Base-by-base conservation (phyloP, 64 coral and sea anemone species). In the Montipora sp. region DNA sequence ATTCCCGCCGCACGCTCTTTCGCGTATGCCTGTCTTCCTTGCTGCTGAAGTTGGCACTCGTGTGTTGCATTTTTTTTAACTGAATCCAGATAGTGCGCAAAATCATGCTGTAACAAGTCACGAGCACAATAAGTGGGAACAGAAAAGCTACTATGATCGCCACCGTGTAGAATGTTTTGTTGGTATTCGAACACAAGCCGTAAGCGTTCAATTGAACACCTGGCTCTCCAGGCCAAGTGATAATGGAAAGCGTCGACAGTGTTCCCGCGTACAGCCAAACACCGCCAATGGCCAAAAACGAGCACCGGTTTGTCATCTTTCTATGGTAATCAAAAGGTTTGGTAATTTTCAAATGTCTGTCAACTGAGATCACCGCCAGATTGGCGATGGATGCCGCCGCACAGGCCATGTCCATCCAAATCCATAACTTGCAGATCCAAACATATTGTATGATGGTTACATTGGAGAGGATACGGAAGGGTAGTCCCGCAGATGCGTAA, bases 321-420 rank as follows among this genome's bases (percentile, higher is more conserved):
- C 80, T 79, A 63, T 96, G 95, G 90, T 96, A 96, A 83, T 44
- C 74, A 70, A 96, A 96, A 1, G 95, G 95, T 44, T 96, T 96
- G 59, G 95, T 96, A 57, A 94, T 96, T 90, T 96, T 96, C 24
- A 96, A 75, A 47, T 94, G 94, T 47, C 95, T 89, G 51, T 96
- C 95, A 3, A 96, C 51, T 50, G 92, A 91, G 55, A 96, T 96
- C 24, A 96, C 92, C 0, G 95, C 95, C 77, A 96, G 73, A 24
- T 94, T 96, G 11, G 95, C 95, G 4, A 96, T 96, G 1, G 95
- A 96, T 7, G 95, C 95, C 1, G 95, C 95, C 6, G 89, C 92
- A 19, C 95, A 96, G 7, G 58, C 75, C 89, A 96, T 86, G 61
- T 96, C 95, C 5, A 84, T 69, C 95, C 95, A 96, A 47, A 96